phyloP scores from a whole-genome alignment of 2,888 invertebrate species.

The Eustalomyia histrio region DNA sequence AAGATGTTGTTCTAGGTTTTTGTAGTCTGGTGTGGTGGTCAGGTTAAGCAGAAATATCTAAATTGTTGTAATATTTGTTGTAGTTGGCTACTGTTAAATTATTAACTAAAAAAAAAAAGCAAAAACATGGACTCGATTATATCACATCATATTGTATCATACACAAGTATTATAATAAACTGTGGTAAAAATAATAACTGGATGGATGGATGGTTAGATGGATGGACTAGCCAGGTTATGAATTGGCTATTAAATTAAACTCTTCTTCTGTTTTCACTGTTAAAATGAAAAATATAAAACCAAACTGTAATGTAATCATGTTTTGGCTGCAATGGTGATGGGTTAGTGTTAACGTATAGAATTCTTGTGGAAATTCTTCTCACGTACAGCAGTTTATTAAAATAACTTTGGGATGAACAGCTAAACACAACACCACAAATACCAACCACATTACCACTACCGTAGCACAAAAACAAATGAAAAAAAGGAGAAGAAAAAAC shows the following conservation, averaged over 20 bases:
- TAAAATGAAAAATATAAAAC: not conserved
- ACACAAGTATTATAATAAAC: not conserved
- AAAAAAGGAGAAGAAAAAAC: too few relatives aligned
- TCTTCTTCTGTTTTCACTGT: conserved; percentile 5
- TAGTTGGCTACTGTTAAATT: conserved; percentile 66
- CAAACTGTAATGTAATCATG: conserved; percentile 54
- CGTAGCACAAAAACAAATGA: not conserved
- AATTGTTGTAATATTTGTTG: conserved; percentile 64
- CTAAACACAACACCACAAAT: conserved; percentile 53
- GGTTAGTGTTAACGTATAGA: conserved; percentile 12
- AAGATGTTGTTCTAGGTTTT: conserved; percentile 10
- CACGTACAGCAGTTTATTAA: conserved; percentile 80
- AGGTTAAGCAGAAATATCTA: not conserved
- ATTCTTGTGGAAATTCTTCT: conserved; percentile 74
- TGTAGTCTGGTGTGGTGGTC: not conserved
- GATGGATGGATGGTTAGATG: conserved; percentile 1
- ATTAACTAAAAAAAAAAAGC: conserved; percentile 39
- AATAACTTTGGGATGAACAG: conserved; percentile 76
- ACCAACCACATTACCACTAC: too few relatives aligned
- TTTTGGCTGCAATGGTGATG: conserved; percentile 29
- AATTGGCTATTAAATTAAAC: conserved; percentile 64
- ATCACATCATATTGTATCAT: conserved; percentile 52
- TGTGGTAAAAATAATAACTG: conserved; percentile 37
- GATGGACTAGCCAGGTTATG: conserved; percentile 50
- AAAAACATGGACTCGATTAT: conserved; percentile 42